phyloP scores from a whole-genome alignment of 2,797 vertebrate genomes.

The Sebastes baramenuke region DNA sequence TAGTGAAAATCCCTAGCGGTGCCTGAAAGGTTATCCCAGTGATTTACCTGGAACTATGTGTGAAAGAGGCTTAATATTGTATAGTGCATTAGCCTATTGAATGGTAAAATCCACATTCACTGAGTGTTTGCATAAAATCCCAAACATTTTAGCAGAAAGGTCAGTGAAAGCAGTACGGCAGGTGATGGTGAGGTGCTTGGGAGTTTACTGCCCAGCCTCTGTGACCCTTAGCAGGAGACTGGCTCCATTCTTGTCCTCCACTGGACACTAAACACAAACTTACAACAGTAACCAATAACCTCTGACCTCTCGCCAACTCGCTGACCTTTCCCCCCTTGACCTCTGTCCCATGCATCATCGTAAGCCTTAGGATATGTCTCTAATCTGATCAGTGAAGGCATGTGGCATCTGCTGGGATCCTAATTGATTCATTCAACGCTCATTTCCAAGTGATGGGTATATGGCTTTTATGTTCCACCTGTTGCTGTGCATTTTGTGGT shows the following conservation, averaged over 20 bases:
- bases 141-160: conserved; percentile 1
- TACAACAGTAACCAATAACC: conserved; percentile 64
- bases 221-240: conserved; percentile 64
- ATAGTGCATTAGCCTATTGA: not conserved
- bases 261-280: conserved; percentile 63
- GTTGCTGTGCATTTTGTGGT: not conserved
- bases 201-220: conserved; percentile 48
- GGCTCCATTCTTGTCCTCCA: conserved; percentile 57
- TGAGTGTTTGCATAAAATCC: not conserved
- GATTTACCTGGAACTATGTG: not conserved
- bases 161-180: conserved; percentile 1
- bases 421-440: conserved; percentile 43
- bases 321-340: conserved; percentile 67
- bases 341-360: conserved; percentile 64
- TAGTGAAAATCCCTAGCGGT: not conserved
- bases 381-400: conserved; percentile 58
- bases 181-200: conserved; percentile 6
- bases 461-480: conserved; percentile 10
- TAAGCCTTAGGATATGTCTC: conserved; percentile 35
- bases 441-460: not conserved
- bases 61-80: not conserved
- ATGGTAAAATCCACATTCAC: not conserved
- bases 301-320: conserved; percentile 50
- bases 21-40: too few relatives aligned
- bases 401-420: conserved; percentile 38